Percentiles rank a stretch among this genome's conserved stretches.
phyloP scores from a whole-genome alignment of 2,113 vertebrate genomes.

The Lipotes vexillifer region DNA sequence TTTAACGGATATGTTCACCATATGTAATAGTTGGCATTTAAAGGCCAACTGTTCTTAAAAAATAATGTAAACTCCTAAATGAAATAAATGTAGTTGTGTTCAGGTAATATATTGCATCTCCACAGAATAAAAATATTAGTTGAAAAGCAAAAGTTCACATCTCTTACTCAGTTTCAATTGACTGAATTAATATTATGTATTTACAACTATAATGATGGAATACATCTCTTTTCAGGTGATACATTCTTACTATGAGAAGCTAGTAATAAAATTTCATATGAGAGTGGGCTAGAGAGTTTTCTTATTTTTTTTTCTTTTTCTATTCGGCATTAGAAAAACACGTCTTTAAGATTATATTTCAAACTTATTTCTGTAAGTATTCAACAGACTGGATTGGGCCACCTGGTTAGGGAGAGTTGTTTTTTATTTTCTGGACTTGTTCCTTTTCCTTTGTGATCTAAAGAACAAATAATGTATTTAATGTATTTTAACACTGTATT shows the following conservation, averaged over 20 bases:
- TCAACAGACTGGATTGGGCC: not conserved
- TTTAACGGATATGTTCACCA: not conserved
- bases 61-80: not conserved
- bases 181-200: not conserved
- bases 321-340: not conserved
- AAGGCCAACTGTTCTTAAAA: not conserved
- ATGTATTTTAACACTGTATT: not conserved
- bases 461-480: not conserved
- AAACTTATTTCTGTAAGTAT: not conserved
- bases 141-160: not conserved
- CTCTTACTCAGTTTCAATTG: not conserved
- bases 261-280: not conserved
- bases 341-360: not conserved
- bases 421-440: not conserved
- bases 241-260: not conserved
- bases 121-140: not conserved
- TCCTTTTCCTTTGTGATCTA: not conserved
- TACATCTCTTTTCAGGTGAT: not conserved
- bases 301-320: not conserved
- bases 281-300: not conserved
- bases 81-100: not conserved
- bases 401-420: not conserved
- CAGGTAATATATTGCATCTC: not conserved
- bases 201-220: not conserved
- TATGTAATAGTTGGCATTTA: not conserved